Base-by-base conservation (phyloP, 2,888 invertebrate species). In the Scaeva pyrastri region DNA sequence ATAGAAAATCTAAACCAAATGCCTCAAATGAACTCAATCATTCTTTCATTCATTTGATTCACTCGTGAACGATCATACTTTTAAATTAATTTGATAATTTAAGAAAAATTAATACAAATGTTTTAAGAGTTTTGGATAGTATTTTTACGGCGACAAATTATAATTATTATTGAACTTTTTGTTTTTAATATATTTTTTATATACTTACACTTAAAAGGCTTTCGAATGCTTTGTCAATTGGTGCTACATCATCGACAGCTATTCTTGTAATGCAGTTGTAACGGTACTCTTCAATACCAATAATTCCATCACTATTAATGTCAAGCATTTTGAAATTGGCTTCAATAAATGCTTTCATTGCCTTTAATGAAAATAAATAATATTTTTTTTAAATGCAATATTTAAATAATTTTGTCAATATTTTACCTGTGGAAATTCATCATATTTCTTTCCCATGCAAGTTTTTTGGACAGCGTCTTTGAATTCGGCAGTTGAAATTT, bases 311-410 rank as follows among this genome's bases (percentile, higher is more conserved):
- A 76, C 94, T 95, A 90, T 97, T 96, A 78, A 96, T 94, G 90
- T 97, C 97, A 56, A 97, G 95, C 94, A 96, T 94, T 90, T 95
- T 95, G 91, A 97, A 97, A 92, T 96, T 96, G 71, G 96, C 95
- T 91, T 97, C 97, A 90, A 97, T 97, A 91, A 97, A 97, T 91
- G 96, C 96, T 90, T 95, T 96, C 96, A 97, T 96, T 5, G 97
- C 96, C 92, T 93, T 21, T 21, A 60, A 58, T 43, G 36, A 5
- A 81, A 50, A 45, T 81, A 55, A 68, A 55, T n/a, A 68, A 60
- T 39, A 52, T 21, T 0, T 11, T 48, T 62, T 68, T 23, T 21
- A 50, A 58, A 19, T 10, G n/a, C 5, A 43, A 16, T 19, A 58
- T 31, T 36, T n/a, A 6, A 14, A 23, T 52, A 23, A 23, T 23